Evolutionary conservation across 1,140 invertebrate genomes (phyloP).

Genomic region (Drosophila pallidifrons): DNA sequence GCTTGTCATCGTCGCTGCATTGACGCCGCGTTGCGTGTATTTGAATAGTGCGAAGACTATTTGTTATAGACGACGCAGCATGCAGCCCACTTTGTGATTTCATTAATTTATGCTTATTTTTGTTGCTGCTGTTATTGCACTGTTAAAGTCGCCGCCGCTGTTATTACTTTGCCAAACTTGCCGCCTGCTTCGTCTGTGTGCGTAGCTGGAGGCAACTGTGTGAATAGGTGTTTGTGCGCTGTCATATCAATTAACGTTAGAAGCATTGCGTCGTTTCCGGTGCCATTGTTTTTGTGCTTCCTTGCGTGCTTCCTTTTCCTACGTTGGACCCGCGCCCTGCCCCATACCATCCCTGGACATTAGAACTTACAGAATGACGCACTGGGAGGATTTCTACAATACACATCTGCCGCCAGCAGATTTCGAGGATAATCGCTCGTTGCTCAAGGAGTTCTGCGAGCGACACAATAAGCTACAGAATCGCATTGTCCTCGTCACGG

Average conservation of each 20-base stretch:
- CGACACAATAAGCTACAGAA: conserved; percentile 88
- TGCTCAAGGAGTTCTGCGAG: conserved; percentile 90
- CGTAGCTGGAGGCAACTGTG: not conserved
- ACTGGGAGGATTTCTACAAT: conserved; percentile 93
- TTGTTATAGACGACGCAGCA: conserved; percentile 21
- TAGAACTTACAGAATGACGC: conserved; percentile 60
- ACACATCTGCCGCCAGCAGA: conserved; percentile 90
- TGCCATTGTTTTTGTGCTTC: conserved; percentile 52
- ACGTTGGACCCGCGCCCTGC: not conserved
- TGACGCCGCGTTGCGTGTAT: conserved; percentile 28
- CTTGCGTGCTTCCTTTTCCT: conserved; percentile 36
- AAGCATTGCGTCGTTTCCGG: conserved; percentile 44
- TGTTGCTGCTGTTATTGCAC: conserved; percentile 19
- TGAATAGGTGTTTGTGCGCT: conserved; percentile 23
- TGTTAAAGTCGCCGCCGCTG: no score
- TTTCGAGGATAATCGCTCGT: conserved; percentile 89
- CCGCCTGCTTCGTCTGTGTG: conserved; percentile 18
- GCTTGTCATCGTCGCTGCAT: conserved; percentile 39
- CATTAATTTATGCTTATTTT: conserved; percentile 48
- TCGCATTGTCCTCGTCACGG: conserved; percentile 92
- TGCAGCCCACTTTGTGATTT: conserved; percentile 36
- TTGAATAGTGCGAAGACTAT: conserved; percentile 29
- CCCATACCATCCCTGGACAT: not conserved
- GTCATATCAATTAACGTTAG: conserved; percentile 51
- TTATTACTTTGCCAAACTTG: conserved; percentile 10